Percentiles rank a stretch among this genome's conserved stretches.
Evolutionary conservation across 2,797 vertebrate genomes (phyloP).

Genomic region (Onychomys arenicola): DNA sequence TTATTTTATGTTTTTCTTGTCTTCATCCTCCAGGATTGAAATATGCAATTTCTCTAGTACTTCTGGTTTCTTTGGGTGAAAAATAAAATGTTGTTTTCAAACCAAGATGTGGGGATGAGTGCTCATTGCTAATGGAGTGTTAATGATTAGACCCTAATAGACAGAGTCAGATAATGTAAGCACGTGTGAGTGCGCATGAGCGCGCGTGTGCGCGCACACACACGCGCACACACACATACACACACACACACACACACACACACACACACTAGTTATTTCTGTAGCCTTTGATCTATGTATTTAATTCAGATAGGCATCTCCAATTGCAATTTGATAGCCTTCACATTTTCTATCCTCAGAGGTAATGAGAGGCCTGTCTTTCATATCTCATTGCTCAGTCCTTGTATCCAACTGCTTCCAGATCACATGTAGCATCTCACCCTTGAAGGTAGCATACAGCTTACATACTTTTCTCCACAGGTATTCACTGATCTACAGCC

Average conservation of each 20-base stretch:
- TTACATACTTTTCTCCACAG: not conserved
- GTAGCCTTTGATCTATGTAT: not conserved
- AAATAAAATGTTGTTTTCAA: conserved; percentile 46
- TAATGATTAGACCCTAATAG: not conserved
- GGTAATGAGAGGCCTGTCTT: not conserved
- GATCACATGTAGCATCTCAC: not conserved
- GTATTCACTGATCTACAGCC: not conserved
- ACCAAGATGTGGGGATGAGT: not conserved
- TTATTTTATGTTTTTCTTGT: conserved; percentile 28
- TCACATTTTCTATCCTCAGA: not conserved
- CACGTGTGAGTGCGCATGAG: not conserved
- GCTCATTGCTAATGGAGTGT: not conserved
- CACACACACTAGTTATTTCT: not conserved
- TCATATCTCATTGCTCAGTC: not conserved
- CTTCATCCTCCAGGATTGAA: not conserved
- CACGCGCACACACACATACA: not conserved
- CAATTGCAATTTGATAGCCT: not conserved
- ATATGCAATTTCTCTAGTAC: not conserved
- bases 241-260: not conserved
- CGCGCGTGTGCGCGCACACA: not conserved
- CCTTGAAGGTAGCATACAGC: not conserved
- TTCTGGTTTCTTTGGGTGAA: not conserved
- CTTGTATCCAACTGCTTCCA: not conserved
- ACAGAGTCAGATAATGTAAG: not conserved
- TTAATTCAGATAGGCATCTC: not conserved